Base-by-base conservation (phyloP, 2,797 vertebrate genomes). In the Hapalemur alaotrensis region DNA sequence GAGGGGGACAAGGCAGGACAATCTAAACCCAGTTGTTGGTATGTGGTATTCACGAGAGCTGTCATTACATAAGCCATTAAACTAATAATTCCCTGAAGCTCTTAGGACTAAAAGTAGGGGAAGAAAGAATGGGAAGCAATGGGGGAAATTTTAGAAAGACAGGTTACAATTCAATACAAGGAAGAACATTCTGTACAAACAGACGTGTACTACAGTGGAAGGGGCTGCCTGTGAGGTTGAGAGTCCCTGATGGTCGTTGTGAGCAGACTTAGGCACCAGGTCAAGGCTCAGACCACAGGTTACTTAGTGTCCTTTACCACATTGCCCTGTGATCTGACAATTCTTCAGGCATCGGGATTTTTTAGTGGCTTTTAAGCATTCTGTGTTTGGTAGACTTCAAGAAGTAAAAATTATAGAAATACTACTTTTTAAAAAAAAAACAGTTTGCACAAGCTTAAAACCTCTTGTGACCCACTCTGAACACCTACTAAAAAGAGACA, bases 341-440 rank as follows among this genome's bases (percentile, higher is more conserved):
- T 87, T 92, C 87, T 88, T 8, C 22, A 61, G 41, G 25, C 2
- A 11, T 41, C 2, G 4, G 48, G 28, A 59, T 63, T 90, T 92
- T 89, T 20, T 38, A 76, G 86, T 76, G 89, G 13, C 46, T 54
- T 89, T 91, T 63, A 82, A 63, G 35, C 96, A 91, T 86, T 80
- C n/a, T 80, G 11, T 76, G 35, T 89, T 79, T 73, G 38, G 15
- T 12, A 89, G 61, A 93, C 13, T 17, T 5, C 15, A 80, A 59
- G 4, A 70, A 79, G 38, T n/a, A 15, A 46, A 54, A 84, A 94
- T 43, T 28, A 2, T 94, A 85, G 63, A 89, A 83, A 76, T 78
- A 63, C 4, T 11, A 72, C 72, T 35, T 28, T 2, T 28, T 0
- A 57, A 52, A 61, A 57, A 84, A 84, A 65, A 48, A 72, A 30